A percentile compares a stretch with the other conserved stretches of the same genome.
These are phyloP conservation scores for Pasiphila rectangulata DNA, from an alignment of 2,888 invertebrate genomes.

Conservation along the genomic window DNA sequence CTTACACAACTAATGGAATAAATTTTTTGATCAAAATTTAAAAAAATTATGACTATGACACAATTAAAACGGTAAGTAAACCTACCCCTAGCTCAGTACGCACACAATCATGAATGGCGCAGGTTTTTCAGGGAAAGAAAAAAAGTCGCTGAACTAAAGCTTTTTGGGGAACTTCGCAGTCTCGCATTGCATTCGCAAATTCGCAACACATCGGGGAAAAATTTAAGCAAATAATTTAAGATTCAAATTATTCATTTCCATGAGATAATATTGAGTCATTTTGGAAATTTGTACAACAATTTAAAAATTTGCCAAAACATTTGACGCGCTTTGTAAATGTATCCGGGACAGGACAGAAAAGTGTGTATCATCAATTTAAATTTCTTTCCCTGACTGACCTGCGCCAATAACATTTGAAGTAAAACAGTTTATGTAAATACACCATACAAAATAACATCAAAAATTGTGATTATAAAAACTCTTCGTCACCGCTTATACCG, in stretches of 20 bases:
- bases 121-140: slow-evolving; percentile 10
- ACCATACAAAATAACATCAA: slow-evolving; percentile 46
- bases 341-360: too few species aligned
- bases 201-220: neutral
- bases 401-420: neutral
- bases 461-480: slow-evolving; percentile 67
- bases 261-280: too few species aligned
- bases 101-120: slow-evolving; percentile 20
- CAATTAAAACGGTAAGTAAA: slow-evolving; percentile 31
- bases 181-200: too few species aligned
- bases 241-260: too few species aligned
- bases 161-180: too few species aligned
- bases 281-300: too few species aligned
- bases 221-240: too few species aligned
- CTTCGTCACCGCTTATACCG: slow-evolving; percentile 32
- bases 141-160: too few species aligned
- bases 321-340: too few species aligned
- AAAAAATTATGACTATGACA: slow-evolving; percentile 51
- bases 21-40: slow-evolving; percentile 45
- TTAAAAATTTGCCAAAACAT: too few species aligned
- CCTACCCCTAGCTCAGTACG: slow-evolving; percentile 57
- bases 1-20: slow-evolving; percentile 55
- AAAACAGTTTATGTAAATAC: slow-evolving; percentile 23
- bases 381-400: neutral
- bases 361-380: too few species aligned